Evolutionary conservation across 2,797 vertebrate species (phyloP).

Genomic region (Hypotaenidia okinawae): DNA sequence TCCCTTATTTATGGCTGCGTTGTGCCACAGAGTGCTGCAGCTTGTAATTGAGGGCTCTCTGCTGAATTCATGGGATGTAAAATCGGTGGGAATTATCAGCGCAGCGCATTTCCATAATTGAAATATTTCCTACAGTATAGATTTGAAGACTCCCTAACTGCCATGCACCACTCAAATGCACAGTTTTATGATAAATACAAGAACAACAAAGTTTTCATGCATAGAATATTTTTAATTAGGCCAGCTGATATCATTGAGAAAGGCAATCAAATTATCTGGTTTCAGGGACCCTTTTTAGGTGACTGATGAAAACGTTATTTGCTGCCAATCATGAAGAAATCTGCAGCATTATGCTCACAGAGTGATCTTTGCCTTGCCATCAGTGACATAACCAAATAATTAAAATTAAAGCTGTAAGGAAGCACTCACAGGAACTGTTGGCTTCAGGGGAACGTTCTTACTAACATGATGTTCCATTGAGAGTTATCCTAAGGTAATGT

Average conservation of each 20-base stretch:
- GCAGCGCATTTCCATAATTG: not conserved
- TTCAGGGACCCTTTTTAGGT: not conserved
- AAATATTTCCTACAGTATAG: not conserved
- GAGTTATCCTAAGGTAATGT: not conserved
- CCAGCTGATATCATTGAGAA: not conserved
- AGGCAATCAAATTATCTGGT: not conserved
- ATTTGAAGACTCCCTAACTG: not conserved
- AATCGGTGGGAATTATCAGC: conserved; percentile 8
- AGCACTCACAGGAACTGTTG: not conserved
- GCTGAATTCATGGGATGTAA: not conserved
- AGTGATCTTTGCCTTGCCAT: not conserved
- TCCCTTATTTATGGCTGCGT: conserved; percentile 7
- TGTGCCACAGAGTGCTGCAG: not conserved
- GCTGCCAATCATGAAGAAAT: not conserved
- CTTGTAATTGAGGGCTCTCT: conserved; percentile 34
- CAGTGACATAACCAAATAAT: not conserved
- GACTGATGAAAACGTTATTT: not conserved
- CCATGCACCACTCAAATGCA: not conserved
- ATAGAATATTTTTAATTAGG: not conserved
- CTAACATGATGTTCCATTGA: not conserved
- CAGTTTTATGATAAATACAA: not conserved
- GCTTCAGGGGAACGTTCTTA: not conserved
- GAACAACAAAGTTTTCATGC: not conserved
- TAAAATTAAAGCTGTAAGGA: not conserved
- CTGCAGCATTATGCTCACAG: not conserved